phyloP scores from a whole-genome alignment of 2,797 vertebrate genomes.

The Pantherophis alleghaniensis region DNA sequence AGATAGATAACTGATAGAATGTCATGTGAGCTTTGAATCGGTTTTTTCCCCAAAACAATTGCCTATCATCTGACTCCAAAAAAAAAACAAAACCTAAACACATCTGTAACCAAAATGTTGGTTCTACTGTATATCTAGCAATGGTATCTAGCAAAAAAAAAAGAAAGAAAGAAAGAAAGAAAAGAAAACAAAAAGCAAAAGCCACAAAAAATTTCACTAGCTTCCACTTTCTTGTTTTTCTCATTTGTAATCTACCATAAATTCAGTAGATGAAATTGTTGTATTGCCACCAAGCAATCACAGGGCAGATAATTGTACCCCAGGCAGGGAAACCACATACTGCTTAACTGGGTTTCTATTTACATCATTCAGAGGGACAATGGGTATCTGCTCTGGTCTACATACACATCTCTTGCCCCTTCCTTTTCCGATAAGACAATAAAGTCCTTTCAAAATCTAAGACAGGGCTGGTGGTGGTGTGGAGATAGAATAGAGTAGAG shows the following conservation, averaged over 20 bases:
- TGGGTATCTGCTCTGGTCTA: not conserved
- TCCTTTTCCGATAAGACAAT: not conserved
- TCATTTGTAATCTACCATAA: not conserved
- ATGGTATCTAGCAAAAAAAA: not conserved
- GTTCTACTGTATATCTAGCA: not conserved
- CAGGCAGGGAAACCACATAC: not conserved
- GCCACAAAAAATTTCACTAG: not conserved
- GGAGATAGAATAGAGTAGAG: not conserved
- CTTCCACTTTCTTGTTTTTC: not conserved
- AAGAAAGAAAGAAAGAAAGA: too few species aligned
- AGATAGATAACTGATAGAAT: not conserved
- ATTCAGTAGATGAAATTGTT: not conserved
- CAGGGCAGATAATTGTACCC: not conserved
- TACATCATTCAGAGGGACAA: not conserved
- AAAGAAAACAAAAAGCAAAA: not conserved
- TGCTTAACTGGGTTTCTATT: not conserved
- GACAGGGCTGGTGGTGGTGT: rapidly evolving
- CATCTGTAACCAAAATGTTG: not conserved
- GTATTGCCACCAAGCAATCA: not conserved
- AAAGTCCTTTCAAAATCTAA: not conserved
- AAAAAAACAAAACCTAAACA: not conserved
- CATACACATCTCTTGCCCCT: not conserved
- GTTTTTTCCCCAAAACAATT: rapidly evolving
- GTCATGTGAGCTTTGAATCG: not conserved
- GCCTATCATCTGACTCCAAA: not conserved